These are phyloP conservation scores for Diabrotica undecimpunctata DNA, from an alignment of 1,140 invertebrate genomes.

Conservation along the genomic window DNA sequence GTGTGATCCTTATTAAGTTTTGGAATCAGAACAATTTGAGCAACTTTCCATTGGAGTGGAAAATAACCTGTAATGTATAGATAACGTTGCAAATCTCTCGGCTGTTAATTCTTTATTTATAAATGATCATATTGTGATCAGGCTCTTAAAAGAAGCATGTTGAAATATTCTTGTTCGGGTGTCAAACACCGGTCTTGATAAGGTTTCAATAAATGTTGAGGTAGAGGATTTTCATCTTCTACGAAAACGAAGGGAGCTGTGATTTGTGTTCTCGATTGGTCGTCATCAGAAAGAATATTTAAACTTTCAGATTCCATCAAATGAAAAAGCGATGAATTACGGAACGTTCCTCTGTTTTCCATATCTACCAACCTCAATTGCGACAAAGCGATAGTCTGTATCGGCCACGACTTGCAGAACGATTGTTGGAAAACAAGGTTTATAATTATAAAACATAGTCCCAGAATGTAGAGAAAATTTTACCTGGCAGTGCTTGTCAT, in stretches of 20 bases:
- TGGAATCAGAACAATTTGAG: no score
- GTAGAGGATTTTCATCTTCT: conserved; percentile 25
- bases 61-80: no score
- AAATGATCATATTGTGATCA: no score
- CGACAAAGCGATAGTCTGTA: conserved; percentile 48
- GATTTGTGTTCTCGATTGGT: conserved; percentile 13
- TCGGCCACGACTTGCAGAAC: conserved; percentile 51
- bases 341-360: no score
- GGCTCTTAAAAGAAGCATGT: no score
- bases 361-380: conserved; percentile 49
- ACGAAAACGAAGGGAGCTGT: conserved; percentile 25
- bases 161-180: no score
- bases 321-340: conserved; percentile 13
- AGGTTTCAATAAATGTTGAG: conserved; percentile 8
- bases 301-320: conserved; percentile 10
- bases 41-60: no score
- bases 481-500: no score
- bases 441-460: conserved; percentile 47
- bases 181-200: background rate
- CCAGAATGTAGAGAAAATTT: conserved; percentile 44
- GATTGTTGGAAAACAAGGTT: no score
- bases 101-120: no score
- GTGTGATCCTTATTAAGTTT: no score
- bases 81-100: no score
- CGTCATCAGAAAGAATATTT: conserved; percentile 10